Evolutionary conservation across 92 coral and sea anemone genomes (phyloP), one percentile per base, ranked within the genome.

Genomic region (Porites divaricata): DNA sequence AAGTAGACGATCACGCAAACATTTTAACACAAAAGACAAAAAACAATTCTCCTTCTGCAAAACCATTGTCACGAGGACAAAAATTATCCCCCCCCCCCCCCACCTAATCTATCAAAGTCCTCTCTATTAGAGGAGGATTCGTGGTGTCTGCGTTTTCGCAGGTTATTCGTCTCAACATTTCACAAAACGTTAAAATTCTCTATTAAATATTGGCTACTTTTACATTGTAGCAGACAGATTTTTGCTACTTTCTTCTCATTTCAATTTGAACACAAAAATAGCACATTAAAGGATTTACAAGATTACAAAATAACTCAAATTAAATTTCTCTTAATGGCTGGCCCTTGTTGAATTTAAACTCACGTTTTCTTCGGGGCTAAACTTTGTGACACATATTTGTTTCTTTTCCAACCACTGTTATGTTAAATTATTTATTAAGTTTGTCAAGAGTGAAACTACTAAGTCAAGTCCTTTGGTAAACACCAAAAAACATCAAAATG

Each of bases 361-460:
- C 54, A 61, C 70, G 73, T 45, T 50, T 62, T 63, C 53, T 54
- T 8, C 59, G 11, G 21, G 66, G 20, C 0, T 56, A 72, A 61
- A 59, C 22, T 16, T 21, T 53, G 48, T 48, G 71, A 19, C 72
- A 82, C 59, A 63, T 65, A 72, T 82, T 73, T 49, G 63, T 63
- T 22, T 72, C 24, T 58, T 72, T 57, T 26, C 53, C 52, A 12
- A 50, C 86, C 54, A 26, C 56, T 62, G 12, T 45, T 61, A 51
- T 41, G 65, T 28, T 80, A 45, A 80, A 82, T 82, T 72, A 82
- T 82, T 82, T 72, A 82, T 72, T 73, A 48, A 61, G 86, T 72
- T 72, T 72, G 86, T 72, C 79, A 82, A 72, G 86, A 82, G 79
- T 82, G 79, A 72, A 72, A 72, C 79, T 35, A 70, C 50, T 59